Evolutionary conservation across 2,888 invertebrate genomes (phyloP).

Genomic region (Sclerodermus sp.): DNA sequence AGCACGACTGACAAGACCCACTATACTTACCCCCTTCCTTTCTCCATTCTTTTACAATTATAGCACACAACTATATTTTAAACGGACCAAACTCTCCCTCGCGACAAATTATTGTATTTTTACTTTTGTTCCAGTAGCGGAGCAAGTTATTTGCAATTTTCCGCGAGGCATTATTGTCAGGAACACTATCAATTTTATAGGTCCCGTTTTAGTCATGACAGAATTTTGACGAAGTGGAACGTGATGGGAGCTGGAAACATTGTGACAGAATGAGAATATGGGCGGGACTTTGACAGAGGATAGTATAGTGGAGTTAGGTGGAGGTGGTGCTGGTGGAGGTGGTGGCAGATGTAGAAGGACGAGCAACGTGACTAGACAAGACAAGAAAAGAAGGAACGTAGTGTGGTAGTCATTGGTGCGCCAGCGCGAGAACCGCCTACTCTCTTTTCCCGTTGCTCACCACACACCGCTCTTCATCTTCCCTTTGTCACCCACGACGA

Average conservation of each 20-base stretch:
- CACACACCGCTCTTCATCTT: constrained; percentile 14
- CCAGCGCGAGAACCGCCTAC: constrained; percentile 45
- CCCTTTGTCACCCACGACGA: constrained; percentile 7
- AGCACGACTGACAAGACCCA: too few relatives aligned
- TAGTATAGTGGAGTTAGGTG: constrained; percentile 16
- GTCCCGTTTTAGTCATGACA: too few relatives aligned
- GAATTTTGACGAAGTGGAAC: background rate
- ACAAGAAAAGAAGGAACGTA: constrained; percentile 32
- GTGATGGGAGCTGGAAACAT: constrained; percentile 1
- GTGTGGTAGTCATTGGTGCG: constrained; percentile 32
- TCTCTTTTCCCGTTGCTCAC: constrained; percentile 9
- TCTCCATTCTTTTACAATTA: too few relatives aligned
- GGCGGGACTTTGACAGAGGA: constrained; percentile 35
- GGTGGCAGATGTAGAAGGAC: constrained; percentile 24
- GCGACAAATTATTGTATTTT: too few relatives aligned
- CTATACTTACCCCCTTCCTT: too few relatives aligned
- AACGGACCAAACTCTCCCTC: too few relatives aligned
- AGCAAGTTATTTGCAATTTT: too few relatives aligned
- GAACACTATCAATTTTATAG: too few relatives aligned
- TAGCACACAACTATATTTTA: too few relatives aligned
- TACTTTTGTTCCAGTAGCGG: too few relatives aligned
- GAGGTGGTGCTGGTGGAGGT: constrained; percentile 5
- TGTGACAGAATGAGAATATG: constrained; percentile 17
- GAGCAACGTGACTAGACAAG: constrained; percentile 42
- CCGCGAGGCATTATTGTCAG: too few relatives aligned